These are phyloP conservation scores for Synergus itoensis DNA, from an alignment of 2,888 invertebrate genomes.

Conservation along the genomic window DNA sequence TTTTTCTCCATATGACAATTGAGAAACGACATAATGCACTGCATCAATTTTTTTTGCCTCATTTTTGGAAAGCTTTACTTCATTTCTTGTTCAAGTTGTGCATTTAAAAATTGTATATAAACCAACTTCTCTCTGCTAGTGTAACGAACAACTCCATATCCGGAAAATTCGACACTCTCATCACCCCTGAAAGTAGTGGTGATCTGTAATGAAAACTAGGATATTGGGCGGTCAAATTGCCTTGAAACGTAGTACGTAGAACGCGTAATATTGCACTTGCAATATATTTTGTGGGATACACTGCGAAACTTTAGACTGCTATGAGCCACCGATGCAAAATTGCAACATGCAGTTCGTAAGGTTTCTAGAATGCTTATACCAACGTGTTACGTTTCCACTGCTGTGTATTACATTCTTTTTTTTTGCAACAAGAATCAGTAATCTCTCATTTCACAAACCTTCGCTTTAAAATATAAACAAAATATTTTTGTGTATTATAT, in stretches of 20 bases:
- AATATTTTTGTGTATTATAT: not conserved
- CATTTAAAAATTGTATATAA: not conserved
- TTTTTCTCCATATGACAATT: too few relatives aligned
- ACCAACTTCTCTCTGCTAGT: not conserved
- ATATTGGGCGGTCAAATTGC: constrained; percentile 34
- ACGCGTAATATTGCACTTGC: constrained; percentile 32
- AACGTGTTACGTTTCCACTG: constrained; percentile 31
- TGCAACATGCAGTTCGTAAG: constrained; percentile 26
- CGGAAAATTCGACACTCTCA: not conserved
- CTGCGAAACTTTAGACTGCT: constrained; percentile 28
- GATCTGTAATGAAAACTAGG: constrained; percentile 28
- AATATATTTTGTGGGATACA: constrained; percentile 20
- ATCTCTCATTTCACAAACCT: constrained; percentile 18
- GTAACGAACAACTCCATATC: not conserved
- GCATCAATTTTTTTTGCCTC: not conserved
- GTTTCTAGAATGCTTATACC: constrained; percentile 18
- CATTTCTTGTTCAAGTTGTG: not conserved
- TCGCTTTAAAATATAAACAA: not conserved
- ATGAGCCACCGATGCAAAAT: constrained; percentile 19
- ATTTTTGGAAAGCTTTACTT: not conserved
- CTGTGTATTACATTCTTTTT: constrained; percentile 29
- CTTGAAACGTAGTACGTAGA: constrained; percentile 19
- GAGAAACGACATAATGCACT: too few relatives aligned
- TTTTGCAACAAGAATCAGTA: not conserved
- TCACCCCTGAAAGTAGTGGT: constrained; percentile 3